These are phyloP conservation scores for Harpagifer antarcticus DNA, from an alignment of 2,797 vertebrate genomes.

Conservation along the genomic window DNA sequence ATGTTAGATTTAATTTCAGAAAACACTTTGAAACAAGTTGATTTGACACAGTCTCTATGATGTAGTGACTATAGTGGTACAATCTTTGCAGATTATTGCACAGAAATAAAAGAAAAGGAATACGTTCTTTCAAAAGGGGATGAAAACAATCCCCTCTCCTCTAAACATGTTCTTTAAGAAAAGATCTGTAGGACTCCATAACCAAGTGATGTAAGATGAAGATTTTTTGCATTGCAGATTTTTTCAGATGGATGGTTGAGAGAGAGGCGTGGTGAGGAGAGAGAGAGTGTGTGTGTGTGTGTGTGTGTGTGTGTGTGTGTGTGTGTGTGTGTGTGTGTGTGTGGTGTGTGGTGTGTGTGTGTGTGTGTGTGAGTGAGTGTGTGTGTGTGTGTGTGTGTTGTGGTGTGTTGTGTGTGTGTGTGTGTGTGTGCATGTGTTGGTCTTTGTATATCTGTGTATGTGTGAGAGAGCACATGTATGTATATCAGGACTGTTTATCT, in stretches of 20 bases:
- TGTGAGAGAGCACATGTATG: neutral
- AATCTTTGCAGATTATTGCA: neutral
- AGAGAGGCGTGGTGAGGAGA: neutral
- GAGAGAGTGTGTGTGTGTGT: neutral
- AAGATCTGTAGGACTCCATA: conserved; percentile 2
- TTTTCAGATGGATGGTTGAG: neutral
- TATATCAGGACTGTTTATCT: conserved; percentile 4
- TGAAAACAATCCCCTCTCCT: neutral
- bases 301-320: neutral
- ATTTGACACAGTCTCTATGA: neutral
- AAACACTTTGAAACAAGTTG: neutral
- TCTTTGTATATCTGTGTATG: neutral
- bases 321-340: neutral
- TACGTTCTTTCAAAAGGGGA: neutral
- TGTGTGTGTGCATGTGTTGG: too few species aligned
- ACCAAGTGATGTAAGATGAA: conserved; percentile 12
- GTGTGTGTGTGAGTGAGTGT: neutral
- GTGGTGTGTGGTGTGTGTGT: neutral
- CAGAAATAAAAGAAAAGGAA: neutral
- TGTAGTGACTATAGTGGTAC: neutral
- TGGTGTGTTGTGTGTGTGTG: too few species aligned
- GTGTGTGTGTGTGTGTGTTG: too few species aligned
- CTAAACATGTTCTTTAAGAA: neutral
- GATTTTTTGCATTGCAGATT: conserved; percentile 1
- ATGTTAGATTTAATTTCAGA: neutral